Percentiles rank a stretch among this genome's conserved stretches.
phyloP scores from a whole-genome alignment of 2,888 invertebrate species.

The Drosophila yooni region DNA sequence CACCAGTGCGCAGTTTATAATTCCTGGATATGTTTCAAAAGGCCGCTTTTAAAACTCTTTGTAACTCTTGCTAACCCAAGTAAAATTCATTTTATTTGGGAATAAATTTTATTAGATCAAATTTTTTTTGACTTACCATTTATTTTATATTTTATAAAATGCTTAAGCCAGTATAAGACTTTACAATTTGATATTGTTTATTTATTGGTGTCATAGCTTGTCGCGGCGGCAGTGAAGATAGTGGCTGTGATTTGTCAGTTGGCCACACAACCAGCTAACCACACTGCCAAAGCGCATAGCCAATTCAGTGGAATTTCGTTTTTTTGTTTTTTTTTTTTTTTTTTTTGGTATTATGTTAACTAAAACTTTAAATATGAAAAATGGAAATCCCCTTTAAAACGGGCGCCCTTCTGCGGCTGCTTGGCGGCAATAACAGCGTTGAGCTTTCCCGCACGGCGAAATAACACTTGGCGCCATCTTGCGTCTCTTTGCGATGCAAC shows the following conservation, averaged over 20 bases:
- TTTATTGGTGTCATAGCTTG: conserved; percentile 84
- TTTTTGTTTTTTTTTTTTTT: conserved; percentile 15
- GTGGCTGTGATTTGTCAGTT: conserved; percentile 91
- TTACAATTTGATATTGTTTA: background rate
- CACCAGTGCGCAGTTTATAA: background rate
- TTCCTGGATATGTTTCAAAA: background rate
- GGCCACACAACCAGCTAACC: conserved; percentile 99
- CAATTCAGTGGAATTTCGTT: conserved; percentile 64
- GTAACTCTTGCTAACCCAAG: background rate
- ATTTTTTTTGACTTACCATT: background rate
- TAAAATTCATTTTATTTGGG: background rate
- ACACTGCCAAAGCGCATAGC: conserved; percentile 97
- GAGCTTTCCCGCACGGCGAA: conserved; percentile 43
- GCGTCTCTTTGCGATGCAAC: conserved; percentile 38
- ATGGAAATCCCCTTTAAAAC: conserved; percentile 19
- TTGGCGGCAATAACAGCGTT: background rate
- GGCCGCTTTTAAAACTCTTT: too few relatives aligned
- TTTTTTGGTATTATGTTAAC: conserved; percentile 7
- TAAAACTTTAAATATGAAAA: conserved; percentile 11
- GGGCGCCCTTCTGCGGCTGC: conserved; percentile 35
- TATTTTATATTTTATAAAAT: background rate
- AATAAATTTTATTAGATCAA: background rate
- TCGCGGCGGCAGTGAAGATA: conserved; percentile 97
- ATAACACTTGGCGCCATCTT: conserved; percentile 64
- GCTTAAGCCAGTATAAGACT: background rate